Evolutionary conservation across 2,888 invertebrate genomes (phyloP).

Genomic region (Gastracanthus pulcherrimus): DNA sequence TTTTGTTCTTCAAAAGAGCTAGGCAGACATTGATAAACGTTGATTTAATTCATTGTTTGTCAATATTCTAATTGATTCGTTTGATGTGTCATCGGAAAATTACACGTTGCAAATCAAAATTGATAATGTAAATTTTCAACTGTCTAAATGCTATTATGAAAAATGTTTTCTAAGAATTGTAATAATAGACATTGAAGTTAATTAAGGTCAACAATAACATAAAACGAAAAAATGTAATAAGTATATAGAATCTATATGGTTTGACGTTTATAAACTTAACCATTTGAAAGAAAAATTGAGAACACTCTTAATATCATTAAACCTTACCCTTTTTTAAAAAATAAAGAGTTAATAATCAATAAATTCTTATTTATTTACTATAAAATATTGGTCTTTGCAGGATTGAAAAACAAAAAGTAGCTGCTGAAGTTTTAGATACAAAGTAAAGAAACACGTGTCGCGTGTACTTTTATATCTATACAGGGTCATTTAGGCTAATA

Average conservation of each 20-base stretch:
- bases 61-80: constrained; percentile 17
- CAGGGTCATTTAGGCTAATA: constrained; percentile 32
- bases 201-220: neutral
- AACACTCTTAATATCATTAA: no score
- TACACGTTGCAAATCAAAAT: neutral
- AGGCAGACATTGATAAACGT: neutral
- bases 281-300: no score
- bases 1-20: neutral
- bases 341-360: neutral
- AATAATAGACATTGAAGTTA: neutral
- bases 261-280: no score
- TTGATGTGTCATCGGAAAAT: neutral
- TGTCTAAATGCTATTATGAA: neutral
- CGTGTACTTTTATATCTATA: neutral
- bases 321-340: no score
- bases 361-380: neutral
- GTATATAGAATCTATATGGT: no score
- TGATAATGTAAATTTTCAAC: neutral
- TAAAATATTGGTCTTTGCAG: neutral
- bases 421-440: neutral
- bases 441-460: constrained; percentile 17
- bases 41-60: neutral
- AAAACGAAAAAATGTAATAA: neutral
- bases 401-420: neutral
- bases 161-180: neutral